Conservation (phyloP, 2,888 invertebrate genomes). For the Plagodis pulveraria region DNA sequence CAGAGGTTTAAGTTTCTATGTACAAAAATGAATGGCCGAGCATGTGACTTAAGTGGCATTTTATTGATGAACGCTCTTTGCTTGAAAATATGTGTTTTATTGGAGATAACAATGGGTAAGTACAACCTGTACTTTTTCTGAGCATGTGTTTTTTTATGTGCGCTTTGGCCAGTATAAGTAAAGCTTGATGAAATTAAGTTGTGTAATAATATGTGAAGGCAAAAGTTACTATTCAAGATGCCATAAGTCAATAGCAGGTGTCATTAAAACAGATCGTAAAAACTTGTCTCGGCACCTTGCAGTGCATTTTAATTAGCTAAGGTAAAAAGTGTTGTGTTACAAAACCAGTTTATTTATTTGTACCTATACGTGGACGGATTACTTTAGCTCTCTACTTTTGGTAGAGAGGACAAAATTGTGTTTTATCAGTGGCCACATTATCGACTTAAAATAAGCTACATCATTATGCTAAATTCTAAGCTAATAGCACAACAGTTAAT, state of each 20-base stretch:
- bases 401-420: too few species aligned
- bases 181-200: background rate
- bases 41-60: slow-evolving; percentile 24
- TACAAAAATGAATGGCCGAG: slow-evolving; percentile 14
- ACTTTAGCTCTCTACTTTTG: too few species aligned
- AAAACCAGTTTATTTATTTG: too few species aligned
- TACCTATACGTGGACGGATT: too few species aligned
- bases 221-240: slow-evolving; percentile 1
- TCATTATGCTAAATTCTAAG: too few species aligned
- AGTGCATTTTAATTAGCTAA: background rate
- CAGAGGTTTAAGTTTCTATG: slow-evolving; percentile 66
- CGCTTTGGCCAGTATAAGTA: slow-evolving; percentile 10
- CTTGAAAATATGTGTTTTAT: slow-evolving; percentile 22
- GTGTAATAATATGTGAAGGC: background rate
- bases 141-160: slow-evolving; percentile 29
- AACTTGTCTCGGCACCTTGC: background rate
- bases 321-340: too few species aligned
- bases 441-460: too few species aligned
- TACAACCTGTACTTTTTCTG: slow-evolving; percentile 15
- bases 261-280: background rate
- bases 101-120: slow-evolving; percentile 29
- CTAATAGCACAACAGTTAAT: too few species aligned
- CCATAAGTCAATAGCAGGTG: background rate
- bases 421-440: too few species aligned
- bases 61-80: slow-evolving; percentile 18